Percentiles rank a stretch among this genome's conserved stretches.
Conservation (phyloP, 2,797 vertebrate genomes). For the Orientallactaga sibirica region DNA sequence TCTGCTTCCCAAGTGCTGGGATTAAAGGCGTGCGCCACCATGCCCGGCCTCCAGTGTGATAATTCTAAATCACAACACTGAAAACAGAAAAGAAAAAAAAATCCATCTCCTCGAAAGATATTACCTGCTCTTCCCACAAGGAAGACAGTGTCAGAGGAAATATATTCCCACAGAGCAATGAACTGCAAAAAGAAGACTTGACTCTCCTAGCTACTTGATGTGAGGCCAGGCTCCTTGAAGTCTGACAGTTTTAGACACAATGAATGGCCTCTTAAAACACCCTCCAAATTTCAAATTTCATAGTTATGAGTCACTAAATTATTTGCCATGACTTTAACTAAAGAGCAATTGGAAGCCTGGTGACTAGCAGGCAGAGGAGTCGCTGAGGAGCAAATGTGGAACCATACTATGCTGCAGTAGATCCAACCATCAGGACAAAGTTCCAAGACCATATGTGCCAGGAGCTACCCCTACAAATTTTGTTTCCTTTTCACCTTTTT, state of each 20-base stretch:
- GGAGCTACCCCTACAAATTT: too few relatives aligned
- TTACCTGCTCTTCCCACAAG: not conserved
- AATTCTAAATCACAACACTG: not conserved
- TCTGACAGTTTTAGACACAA: not conserved
- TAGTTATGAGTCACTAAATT: not conserved
- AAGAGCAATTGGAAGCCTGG: not conserved
- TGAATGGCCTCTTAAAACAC: not conserved
- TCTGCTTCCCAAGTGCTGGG: too few relatives aligned
- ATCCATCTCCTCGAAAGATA: not conserved
- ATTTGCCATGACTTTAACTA: not conserved
- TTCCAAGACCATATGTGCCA: fast-evolving
- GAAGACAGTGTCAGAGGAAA: not conserved
- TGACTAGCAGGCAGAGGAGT: not conserved
- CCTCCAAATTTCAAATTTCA: not conserved
- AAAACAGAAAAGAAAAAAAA: not conserved
- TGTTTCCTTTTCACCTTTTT: not conserved
- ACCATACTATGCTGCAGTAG: not conserved
- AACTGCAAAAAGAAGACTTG: fast-evolving
- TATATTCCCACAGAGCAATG: fast-evolving
- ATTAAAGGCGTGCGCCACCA: too few relatives aligned
- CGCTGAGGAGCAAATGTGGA: not conserved
- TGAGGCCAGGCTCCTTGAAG: not conserved
- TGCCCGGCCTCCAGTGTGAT: too few relatives aligned
- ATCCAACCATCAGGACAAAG: not conserved
- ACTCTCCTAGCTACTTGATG: too few relatives aligned